Evolutionary conservation across 2,888 invertebrate genomes (phyloP).

Genomic region (Glaucopsyche alexis): DNA sequence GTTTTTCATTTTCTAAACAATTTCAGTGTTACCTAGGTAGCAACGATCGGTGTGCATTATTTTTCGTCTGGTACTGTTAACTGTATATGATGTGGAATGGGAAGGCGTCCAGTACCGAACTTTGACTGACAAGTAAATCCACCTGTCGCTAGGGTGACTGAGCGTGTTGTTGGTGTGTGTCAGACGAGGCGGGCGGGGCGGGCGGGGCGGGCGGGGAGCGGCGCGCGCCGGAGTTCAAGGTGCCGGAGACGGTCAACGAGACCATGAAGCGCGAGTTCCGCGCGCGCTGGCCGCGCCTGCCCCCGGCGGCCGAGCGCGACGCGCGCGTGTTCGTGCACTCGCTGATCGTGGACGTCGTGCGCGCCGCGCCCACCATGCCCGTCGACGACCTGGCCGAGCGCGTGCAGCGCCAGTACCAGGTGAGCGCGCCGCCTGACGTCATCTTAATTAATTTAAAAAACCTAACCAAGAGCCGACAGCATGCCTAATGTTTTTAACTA

Average conservation of each 20-base stretch:
- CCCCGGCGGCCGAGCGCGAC: constrained; percentile 76
- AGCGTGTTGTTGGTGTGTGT: constrained; percentile 3
- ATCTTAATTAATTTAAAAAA: too few relatives aligned
- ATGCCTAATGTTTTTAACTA: too few relatives aligned
- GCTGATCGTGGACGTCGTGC: constrained; percentile 83
- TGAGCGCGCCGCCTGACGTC: constrained; percentile 40
- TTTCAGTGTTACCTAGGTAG: too few relatives aligned
- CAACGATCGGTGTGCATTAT: too few relatives aligned
- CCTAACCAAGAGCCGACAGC: too few relatives aligned
- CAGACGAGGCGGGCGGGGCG: constrained; percentile 58
- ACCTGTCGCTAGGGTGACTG: not conserved
- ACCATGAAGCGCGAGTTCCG: constrained; percentile 71
- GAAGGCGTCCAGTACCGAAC: too few relatives aligned
- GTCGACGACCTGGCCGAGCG: constrained; percentile 94
- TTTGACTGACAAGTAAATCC: too few relatives aligned
- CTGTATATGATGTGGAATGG: too few relatives aligned
- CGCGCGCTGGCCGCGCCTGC: constrained; percentile 62
- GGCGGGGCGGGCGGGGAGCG: constrained; percentile 55
- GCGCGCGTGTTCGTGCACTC: constrained; percentile 84
- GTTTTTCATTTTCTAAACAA: too few relatives aligned
- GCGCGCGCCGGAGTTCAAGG: constrained; percentile 60
- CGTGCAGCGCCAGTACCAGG: constrained; percentile 94
- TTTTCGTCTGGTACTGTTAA: too few relatives aligned
- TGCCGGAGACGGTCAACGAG: constrained; percentile 62
- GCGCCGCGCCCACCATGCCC: constrained; percentile 79